Evolutionary conservation across 2,797 vertebrate genomes (phyloP), one percentile per base, ranked within the genome.

Genomic region (Coendou prehensilis): DNA sequence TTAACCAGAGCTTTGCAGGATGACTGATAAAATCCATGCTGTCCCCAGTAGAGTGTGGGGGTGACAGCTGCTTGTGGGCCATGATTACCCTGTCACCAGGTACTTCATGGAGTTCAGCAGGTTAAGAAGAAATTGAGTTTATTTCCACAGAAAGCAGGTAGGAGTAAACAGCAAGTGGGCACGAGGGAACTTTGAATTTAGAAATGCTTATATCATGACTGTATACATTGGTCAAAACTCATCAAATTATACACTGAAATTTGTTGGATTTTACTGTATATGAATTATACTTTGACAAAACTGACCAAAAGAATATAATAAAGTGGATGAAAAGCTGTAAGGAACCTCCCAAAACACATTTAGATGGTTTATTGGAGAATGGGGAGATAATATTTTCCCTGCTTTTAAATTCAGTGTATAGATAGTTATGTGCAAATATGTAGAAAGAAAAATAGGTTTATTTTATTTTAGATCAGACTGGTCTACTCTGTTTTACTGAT

Each of bases 11-110:
- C 56, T 41, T 93, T 14, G 33, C 10, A 37, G 47, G 61, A 10
- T 63, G 92, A 61, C 41, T 33, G 47, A 67, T 33, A 26, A 85
- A 84, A 64, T 89, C 78, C 89, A 91, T 87, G 69, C 28, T 41
- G 17, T 17, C 8, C 13, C 63, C 37, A 23, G 41, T 8, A 33
- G 18, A 6, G 33, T 18, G 54, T 2, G 8, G 45, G 86, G 54
- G 83, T 57, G 18, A 73, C 6, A 50, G 73, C 41, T 45, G 41
- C 41, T 45, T 45, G 71, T 45, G 71, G 71, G 37, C 71, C 71
- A 45, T 73, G 71, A 45, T 45, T 23, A n/a, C 37, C 56, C 28
- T 71, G n/a, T 8, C 41, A 23, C 11, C 30, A n/a, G 28, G 47
- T 23, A 47, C 56, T 41, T 9, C 2, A 0, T 9, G 41, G 50